Conservation (phyloP, 2,888 invertebrate genomes). For the Tetropium fuscum region DNA sequence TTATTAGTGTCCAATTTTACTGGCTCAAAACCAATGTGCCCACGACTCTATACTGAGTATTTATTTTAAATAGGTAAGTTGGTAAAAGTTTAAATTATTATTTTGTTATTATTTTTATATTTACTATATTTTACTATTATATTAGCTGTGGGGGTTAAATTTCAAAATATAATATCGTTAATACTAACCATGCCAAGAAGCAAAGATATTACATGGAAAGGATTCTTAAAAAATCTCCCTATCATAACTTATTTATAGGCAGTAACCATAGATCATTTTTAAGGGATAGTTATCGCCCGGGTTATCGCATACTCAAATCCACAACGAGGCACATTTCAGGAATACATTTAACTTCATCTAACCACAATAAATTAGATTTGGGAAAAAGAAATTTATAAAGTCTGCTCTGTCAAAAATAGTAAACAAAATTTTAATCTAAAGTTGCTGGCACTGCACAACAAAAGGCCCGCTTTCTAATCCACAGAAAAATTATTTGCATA, state of each 20-base stretch:
- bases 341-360: neutral
- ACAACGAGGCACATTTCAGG: neutral
- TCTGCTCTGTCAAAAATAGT: neutral
- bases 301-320: neutral
- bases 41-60: too few species aligned
- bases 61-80: too few species aligned
- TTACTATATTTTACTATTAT: too few species aligned
- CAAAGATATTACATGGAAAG: too few species aligned
- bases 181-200: too few species aligned
- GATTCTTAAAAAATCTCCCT: too few species aligned
- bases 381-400: neutral
- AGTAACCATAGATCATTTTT: neutral
- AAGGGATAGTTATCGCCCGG: neutral
- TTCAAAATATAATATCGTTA: too few species aligned
- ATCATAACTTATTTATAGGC: neutral
- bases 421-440: slow-evolving; percentile 8
- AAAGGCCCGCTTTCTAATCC: slow-evolving; percentile 17
- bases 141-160: too few species aligned
- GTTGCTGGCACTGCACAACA: neutral
- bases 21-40: too few species aligned
- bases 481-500: slow-evolving; percentile 11
- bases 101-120: too few species aligned
- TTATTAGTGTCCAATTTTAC: too few species aligned
- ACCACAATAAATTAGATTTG: neutral
- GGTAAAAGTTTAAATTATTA: too few species aligned